Evolutionary conservation across 1,140 invertebrate genomes (phyloP).

Genomic region (Hyles vespertilio): DNA sequence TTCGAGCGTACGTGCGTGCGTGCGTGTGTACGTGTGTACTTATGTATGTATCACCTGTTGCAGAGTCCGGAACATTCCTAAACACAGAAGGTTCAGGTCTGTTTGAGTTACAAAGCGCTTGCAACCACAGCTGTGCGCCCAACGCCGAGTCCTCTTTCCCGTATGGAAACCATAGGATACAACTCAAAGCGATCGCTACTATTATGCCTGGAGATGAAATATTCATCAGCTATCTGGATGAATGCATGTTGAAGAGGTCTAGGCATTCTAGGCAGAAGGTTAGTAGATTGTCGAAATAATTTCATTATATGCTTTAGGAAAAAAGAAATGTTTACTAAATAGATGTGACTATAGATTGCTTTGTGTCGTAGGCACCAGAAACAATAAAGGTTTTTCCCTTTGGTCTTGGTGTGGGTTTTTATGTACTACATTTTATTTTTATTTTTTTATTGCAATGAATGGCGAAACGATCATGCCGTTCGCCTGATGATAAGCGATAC

Average conservation of each 20-base stretch:
- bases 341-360: too few relatives aligned
- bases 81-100: conserved; percentile 96
- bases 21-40: too few relatives aligned
- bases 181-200: conserved; percentile 83
- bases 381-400: too few relatives aligned
- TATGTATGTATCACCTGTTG: conserved; percentile 21
- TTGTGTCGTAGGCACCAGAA: too few relatives aligned
- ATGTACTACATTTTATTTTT: too few relatives aligned
- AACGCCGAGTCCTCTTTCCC: conserved; percentile 92
- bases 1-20: too few relatives aligned
- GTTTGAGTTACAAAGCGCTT: conserved; percentile 88
- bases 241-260: conserved; percentile 86
- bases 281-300: conserved; percentile 13
- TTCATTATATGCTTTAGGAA: conserved; percentile 1
- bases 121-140: conserved; percentile 95
- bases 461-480: too few relatives aligned
- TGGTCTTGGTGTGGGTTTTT: too few relatives aligned
- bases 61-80: conserved; percentile 91
- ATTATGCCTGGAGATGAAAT: conserved; percentile 93
- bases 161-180: conserved; percentile 88
- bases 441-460: too few relatives aligned
- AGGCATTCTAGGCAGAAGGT: conserved; percentile 91
- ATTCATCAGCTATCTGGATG: conserved; percentile 93
- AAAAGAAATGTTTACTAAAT: too few relatives aligned
- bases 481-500: too few relatives aligned